Base-by-base conservation (phyloP, 2,113 vertebrate genomes). In the Cardinalis cardinalis region DNA sequence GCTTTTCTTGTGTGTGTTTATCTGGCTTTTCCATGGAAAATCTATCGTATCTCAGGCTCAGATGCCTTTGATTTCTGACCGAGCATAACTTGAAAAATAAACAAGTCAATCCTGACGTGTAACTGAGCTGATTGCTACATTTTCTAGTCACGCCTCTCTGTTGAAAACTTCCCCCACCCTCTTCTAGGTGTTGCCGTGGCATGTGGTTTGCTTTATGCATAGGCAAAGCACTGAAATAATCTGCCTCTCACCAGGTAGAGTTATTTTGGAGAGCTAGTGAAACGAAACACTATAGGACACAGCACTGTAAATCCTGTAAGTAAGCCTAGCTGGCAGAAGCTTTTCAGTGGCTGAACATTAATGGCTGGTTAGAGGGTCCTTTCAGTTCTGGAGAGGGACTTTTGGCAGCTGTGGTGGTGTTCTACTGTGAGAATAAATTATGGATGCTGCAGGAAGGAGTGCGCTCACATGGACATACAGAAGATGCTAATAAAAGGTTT, bases 111-210 rank as follows among this genome's bases (percentile, higher is more conserved):
- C 94, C 95, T 94, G 94, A 87, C 73, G 48, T 74, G 94, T 85
- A 89, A 10, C 84, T 58, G 82, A 92, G 96, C 94, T 92, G 95
- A 92, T 96, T 95, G 93, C 92, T 77, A 46, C 96, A 95, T 91
- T 93, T 88, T 94, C 83, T 91, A 70, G 73, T 94, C 96, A 64
- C 26, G 90, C 95, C 96, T 96, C 97, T 96, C 97, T 95, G 95
- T 96, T 59, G 92, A 94, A 96, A 97, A 95, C 94, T 95, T 95
- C 95, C 95, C 82, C 96, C 97, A 89, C 97, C 96, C 97, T 96
- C 90, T 94, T 93, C 85, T 94, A 97, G 97, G 97, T 97, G 95
- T 97, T 94, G 95, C 89, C 96, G 87, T 87, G 94, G 93, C 96
- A 87, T 91, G 93, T 94, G 96, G 94, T 82, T 87, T 56, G 91